Evolutionary conservation across 2,888 invertebrate genomes (phyloP).

Genomic region (Mythimna ferrago): DNA sequence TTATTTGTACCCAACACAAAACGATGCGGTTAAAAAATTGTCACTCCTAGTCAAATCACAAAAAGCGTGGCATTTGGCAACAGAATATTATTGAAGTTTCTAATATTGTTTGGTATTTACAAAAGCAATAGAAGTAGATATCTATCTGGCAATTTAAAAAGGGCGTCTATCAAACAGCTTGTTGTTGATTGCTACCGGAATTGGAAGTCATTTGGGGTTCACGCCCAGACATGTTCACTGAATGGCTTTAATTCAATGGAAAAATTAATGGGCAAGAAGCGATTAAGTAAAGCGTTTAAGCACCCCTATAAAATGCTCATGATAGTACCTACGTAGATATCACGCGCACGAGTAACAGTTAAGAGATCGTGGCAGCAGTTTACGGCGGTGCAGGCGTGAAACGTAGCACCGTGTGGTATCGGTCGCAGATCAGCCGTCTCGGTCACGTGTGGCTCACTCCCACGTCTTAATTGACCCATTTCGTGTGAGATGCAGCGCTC

Average conservation of each 20-base stretch:
- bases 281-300: conserved; percentile 58
- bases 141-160: conserved; percentile 22
- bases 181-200: conserved; percentile 72
- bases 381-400: conserved; percentile 85
- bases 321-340: conserved; percentile 36
- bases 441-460: conserved; percentile 89
- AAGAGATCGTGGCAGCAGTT: conserved; percentile 75
- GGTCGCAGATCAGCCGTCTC: conserved; percentile 84
- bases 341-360: conserved; percentile 58
- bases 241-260: conserved; percentile 41
- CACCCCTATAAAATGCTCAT: conserved; percentile 38
- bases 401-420: conserved; percentile 83
- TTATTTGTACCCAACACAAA: conserved; percentile 53
- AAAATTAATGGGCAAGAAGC: conserved; percentile 58
- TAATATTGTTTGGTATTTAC: conserved; percentile 27
- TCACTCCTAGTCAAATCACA: conserved; percentile 43
- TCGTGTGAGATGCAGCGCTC: conserved; percentile 87
- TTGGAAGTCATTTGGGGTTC: conserved; percentile 73
- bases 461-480: conserved; percentile 91
- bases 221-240: conserved; percentile 70
- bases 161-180: conserved; percentile 32
- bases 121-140: conserved; percentile 16
- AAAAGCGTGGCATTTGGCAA: conserved; percentile 58
- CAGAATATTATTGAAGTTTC: conserved; percentile 36
- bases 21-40: conserved; percentile 55